phyloP scores from a whole-genome alignment of 2,113 vertebrate species.

The Sorex araneus region DNA sequence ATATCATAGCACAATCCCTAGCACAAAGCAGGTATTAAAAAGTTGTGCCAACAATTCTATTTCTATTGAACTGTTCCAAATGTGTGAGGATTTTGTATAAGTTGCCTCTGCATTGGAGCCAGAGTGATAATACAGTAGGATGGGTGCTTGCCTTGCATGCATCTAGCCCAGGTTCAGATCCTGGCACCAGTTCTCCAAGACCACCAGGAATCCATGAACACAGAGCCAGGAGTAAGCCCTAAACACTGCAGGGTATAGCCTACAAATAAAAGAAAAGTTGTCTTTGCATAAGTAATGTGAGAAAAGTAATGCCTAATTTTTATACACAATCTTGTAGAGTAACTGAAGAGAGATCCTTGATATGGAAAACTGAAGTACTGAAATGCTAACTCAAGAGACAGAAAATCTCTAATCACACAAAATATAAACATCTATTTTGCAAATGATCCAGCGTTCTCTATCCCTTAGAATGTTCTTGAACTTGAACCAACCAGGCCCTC shows the following conservation, averaged over 20 bases:
- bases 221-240: too few relatives aligned
- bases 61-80: not conserved
- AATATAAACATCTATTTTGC: not conserved
- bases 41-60: not conserved
- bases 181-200: too few relatives aligned
- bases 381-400: not conserved
- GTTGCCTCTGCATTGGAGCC: not conserved
- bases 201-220: too few relatives aligned
- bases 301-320: not conserved
- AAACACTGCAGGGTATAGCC: too few relatives aligned
- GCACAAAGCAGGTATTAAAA: not conserved
- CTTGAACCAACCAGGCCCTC: not conserved
- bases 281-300: not conserved
- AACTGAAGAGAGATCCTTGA: not conserved
- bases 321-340: not conserved
- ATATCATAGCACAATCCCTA: not conserved
- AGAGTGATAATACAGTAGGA: too few relatives aligned
- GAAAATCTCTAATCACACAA: not conserved
- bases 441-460: not conserved
- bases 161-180: too few relatives aligned
- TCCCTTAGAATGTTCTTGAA: not conserved
- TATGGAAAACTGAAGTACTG: conserved; percentile 15
- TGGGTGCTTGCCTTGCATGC: too few relatives aligned
- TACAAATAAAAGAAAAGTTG: too few relatives aligned
- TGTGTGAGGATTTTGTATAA: conserved; percentile 15